phyloP scores from a whole-genome alignment of 2,888 invertebrate genomes.

The Chironomus tentans region DNA sequence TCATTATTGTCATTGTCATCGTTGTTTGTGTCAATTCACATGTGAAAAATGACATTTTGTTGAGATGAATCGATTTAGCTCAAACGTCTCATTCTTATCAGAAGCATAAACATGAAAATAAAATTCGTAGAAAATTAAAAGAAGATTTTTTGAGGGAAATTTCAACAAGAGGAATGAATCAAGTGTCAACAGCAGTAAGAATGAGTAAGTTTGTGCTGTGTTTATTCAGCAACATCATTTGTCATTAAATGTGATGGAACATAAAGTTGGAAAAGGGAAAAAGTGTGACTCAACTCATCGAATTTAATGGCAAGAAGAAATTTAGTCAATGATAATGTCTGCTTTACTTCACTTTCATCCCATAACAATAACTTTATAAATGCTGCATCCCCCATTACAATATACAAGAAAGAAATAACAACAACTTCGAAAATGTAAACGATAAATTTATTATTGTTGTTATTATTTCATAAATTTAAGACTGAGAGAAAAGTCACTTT shows the following conservation, averaged over 20 bases:
- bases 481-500: not conserved
- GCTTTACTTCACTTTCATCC: not conserved
- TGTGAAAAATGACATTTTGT: not conserved
- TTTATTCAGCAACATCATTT: not conserved
- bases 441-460: not conserved
- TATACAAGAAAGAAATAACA: not conserved
- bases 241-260: not conserved
- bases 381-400: too few species aligned
- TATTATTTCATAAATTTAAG: not conserved
- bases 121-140: not conserved
- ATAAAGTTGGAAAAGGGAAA: not conserved
- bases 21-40: not conserved
- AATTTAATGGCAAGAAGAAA: not conserved
- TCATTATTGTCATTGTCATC: too few species aligned
- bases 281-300: slow-evolving; percentile 3
- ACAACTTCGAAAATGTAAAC: too few species aligned
- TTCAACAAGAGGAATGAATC: not conserved
- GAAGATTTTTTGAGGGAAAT: not conserved
- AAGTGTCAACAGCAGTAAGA: not conserved
- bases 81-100: not conserved
- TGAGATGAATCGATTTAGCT: not conserved
- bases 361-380: not conserved
- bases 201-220: not conserved
- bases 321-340: not conserved
- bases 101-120: too few species aligned